Conservation (phyloP, 2,797 vertebrate genomes). For the Lepilemur ruficaudatus region DNA sequence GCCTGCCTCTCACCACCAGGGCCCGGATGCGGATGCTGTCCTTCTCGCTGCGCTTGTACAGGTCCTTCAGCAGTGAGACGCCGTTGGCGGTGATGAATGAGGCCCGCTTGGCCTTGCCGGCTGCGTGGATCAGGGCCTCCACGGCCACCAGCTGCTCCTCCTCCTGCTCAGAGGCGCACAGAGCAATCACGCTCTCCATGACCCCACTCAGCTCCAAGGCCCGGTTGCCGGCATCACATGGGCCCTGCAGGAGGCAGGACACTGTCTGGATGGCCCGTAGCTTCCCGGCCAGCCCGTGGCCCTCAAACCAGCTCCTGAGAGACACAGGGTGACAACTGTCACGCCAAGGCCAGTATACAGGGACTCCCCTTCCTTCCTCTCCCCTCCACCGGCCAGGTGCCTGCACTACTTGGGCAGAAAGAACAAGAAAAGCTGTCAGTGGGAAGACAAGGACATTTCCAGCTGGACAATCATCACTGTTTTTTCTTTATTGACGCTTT, state of each 20-base stretch:
- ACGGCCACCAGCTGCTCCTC: constrained; percentile 96
- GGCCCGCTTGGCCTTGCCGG: constrained; percentile 96
- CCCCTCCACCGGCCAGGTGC: neutral
- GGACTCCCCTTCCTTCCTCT: neutral
- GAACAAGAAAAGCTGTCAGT: neutral
- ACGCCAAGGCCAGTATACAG: neutral
- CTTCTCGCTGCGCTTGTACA: constrained; percentile 96
- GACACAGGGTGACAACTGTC: neutral
- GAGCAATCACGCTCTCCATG: constrained; percentile 93
- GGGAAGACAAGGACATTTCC: neutral
- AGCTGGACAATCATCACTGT: fast-evolving
- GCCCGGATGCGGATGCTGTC: constrained; percentile 97
- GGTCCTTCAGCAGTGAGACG: constrained; percentile 95
- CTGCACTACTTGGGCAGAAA: neutral
- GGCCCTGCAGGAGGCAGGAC: constrained; percentile 96
- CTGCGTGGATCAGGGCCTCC: constrained; percentile 96
- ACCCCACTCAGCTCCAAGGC: constrained; percentile 95
- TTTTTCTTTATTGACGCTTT: neutral
- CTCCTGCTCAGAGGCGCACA: constrained; percentile 92
- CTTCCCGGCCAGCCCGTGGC: constrained; percentile 85
- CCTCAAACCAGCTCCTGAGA: constrained; percentile 92
- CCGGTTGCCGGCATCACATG: constrained; percentile 93
- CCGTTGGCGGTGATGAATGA: constrained; percentile 98
- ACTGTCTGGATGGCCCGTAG: constrained; percentile 95
- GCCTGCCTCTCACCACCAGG: constrained; percentile 90